Percentiles rank a stretch among this genome's conserved stretches.
Conservation (phyloP, 2,797 vertebrate genomes). For the Tokudaia muenninki region DNA sequence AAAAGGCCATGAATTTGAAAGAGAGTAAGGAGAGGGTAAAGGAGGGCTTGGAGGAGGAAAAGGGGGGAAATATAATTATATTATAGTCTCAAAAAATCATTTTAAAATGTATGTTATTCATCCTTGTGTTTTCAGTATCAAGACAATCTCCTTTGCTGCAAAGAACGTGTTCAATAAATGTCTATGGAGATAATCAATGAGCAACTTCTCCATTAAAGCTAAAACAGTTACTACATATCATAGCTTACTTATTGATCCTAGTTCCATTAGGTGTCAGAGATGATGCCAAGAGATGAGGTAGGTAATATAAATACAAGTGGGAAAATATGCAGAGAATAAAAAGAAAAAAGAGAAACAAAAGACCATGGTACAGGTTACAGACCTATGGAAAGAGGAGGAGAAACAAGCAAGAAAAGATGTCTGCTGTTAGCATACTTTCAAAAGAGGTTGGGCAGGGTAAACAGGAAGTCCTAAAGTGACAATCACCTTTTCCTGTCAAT, state of each 20-base stretch:
- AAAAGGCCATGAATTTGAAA: not conserved
- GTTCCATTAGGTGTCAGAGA: not conserved
- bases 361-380: not conserved
- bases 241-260: not conserved
- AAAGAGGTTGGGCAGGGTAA: not conserved
- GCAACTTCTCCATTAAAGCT: not conserved
- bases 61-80: not conserved
- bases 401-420: not conserved
- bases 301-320: too few species aligned
- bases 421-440: not conserved
- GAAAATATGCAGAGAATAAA: not conserved
- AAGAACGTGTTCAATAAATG: not conserved
- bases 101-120: not conserved
- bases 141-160: not conserved
- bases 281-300: not conserved
- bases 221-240: not conserved
- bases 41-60: rapidly evolving
- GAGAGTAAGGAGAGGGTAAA: too few species aligned
- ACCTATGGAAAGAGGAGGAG: not conserved
- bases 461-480: not conserved
- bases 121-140: not conserved
- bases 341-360: not conserved
- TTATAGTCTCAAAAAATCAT: not conserved
- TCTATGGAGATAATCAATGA: conserved; percentile 5
- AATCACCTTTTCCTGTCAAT: not conserved